Percentiles rank a stretch among this genome's conserved stretches.
These are phyloP conservation scores for Drosophila birchii DNA, from an alignment of 2,888 invertebrate genomes.

Conservation along the genomic window DNA sequence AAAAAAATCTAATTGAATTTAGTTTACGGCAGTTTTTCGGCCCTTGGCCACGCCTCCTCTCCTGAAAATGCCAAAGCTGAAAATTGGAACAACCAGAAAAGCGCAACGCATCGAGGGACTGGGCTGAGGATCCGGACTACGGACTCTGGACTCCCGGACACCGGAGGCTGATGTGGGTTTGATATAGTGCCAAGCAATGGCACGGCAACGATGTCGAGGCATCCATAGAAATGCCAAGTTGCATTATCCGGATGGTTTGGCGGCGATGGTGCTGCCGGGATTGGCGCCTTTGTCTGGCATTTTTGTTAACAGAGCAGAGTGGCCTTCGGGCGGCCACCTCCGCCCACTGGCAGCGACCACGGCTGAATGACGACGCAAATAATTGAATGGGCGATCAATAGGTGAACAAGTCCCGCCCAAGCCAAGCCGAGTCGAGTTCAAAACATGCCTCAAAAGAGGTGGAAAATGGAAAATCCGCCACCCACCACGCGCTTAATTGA, in stretches of 20 bases:
- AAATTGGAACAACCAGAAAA: conserved; percentile 63
- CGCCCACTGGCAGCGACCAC: background rate
- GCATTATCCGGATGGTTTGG: conserved; percentile 55
- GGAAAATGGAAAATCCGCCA: conserved; percentile 33
- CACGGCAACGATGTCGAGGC: conserved; percentile 54
- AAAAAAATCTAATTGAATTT: conserved; percentile 70
- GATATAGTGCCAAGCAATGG: conserved; percentile 57
- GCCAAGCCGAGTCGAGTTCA: conserved; percentile 33
- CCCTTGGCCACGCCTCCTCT: conserved; percentile 53
- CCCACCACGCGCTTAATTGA: conserved; percentile 60
- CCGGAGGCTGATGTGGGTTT: conserved; percentile 20
- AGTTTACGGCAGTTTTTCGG: conserved; percentile 65
- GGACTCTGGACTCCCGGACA: background rate
- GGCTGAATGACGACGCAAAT: conserved; percentile 67
- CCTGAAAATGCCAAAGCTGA: conserved; percentile 14
- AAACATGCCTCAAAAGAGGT: conserved; percentile 28
- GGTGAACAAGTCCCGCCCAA: conserved; percentile 61
- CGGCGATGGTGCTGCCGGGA: conserved; percentile 10
- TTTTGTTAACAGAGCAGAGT: conserved; percentile 40
- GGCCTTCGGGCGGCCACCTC: background rate
- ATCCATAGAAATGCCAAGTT: conserved; percentile 75
- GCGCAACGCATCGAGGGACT: conserved; percentile 59
- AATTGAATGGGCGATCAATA: conserved; percentile 76
- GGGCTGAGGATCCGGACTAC: background rate
- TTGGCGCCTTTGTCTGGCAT: conserved; percentile 64